Evolutionary conservation across 2,113 vertebrate genomes (phyloP), one percentile per base, ranked within the genome.

Genomic region (Meriones unguiculatus): DNA sequence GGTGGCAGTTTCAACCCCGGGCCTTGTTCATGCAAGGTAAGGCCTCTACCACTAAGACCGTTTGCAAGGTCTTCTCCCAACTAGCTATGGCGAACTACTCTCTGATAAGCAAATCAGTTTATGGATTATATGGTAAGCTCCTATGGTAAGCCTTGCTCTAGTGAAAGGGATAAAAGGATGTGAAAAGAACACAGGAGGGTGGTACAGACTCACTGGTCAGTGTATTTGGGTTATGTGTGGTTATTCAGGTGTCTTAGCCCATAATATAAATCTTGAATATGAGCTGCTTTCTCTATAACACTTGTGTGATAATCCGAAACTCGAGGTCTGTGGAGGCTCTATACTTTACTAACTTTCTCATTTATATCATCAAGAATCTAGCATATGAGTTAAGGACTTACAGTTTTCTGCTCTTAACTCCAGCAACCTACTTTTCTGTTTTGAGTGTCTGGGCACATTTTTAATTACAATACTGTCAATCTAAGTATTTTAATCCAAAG

Each of bases 401-500:
- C 0, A 82, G 50, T 73, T 85, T 93, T 93, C 46, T 87, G 28
- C 32, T 70, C 17, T 69, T 84, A 72, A 81, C 64, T 94, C 5
- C 64, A 72, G 86, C n/a, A 50, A 84, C 59, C 35, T 88, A 50
- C 15, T 76, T 78, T 57, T 54, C 7, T 52, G 24, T 59, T 77
- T 94, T 73, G 54, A 87, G 12, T 69, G 6, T 85, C 54, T 90
- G 75, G 46, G 6, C 90, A 93, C 57, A 28, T 73, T 30, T 65
- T 87, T 65, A 77, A 65, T 59, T 78, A 88, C 8, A 77, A 8
- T 65, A 38, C 14, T 81, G 30, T 67, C 8, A 8, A 87, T 94
- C 87, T 54, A 32, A 92, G 46, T 87, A 90, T 72, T 90, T 92
- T 93, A 91, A 90, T 84, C 80, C 13, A 84, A 91, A 94, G n/a